A percentile compares a stretch with the other conserved stretches of the same genome.
These are phyloP conservation scores for Nerophis ophidion DNA, from an alignment of 2,113 vertebrate species.

Conservation along the genomic window DNA sequence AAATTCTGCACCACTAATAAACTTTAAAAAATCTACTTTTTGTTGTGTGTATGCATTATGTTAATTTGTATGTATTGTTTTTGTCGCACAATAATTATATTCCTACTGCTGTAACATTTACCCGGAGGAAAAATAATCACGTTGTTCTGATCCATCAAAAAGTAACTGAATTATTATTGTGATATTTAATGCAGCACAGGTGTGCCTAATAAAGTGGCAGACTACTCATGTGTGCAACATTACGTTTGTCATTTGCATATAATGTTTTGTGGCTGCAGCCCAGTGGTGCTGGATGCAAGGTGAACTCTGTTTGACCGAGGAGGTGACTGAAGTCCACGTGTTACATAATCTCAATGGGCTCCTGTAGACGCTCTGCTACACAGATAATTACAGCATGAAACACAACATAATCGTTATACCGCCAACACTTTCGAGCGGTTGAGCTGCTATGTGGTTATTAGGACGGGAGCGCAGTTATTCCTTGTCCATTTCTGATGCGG, in stretches of 20 bases:
- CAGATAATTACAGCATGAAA: background rate
- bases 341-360: slow-evolving; percentile 31
- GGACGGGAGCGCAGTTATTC: background rate
- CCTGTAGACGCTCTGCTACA: slow-evolving; percentile 8
- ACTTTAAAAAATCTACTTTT: no score
- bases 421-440: background rate
- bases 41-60: no score
- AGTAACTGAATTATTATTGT: no score
- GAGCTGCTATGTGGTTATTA: background rate
- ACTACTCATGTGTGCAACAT: no score
- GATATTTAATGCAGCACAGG: no score
- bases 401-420: background rate
- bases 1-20: no score
- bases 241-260: background rate
- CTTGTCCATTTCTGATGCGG: no score
- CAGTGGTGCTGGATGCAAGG: slow-evolving; percentile 1
- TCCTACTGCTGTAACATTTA: background rate
- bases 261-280: slow-evolving; percentile 7
- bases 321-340: slow-evolving; percentile 35
- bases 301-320: slow-evolving; percentile 31
- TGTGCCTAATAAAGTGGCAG: no score
- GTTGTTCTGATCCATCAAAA: no score
- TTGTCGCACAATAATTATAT: background rate
- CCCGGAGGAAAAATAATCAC: no score
- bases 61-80: no score